Evolutionary conservation across 2,113 vertebrate genomes (phyloP), one percentile per base, ranked within the genome.

Genomic region (Oenanthe oenanthe): DNA sequence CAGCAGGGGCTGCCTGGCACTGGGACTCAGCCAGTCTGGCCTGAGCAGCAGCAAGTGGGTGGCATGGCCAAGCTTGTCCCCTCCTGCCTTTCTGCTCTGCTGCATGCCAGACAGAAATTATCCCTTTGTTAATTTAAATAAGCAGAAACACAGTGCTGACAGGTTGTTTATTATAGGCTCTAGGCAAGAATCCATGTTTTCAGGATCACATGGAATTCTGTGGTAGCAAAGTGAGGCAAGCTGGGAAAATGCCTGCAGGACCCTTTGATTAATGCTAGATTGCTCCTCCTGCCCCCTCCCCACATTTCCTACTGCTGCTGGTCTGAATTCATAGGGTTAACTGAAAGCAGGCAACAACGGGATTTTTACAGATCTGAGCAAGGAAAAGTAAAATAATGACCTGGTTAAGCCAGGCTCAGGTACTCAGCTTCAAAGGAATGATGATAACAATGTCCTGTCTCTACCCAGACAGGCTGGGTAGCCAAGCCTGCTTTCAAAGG

Each of bases 321-420:
- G 0, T 42, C 38, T 93, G 78, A 85, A 80, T 92, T 65, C 3
- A 1, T 19, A 42, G 50, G 83, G 34, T 58, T 91, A 93, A 94
- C n/a, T 91, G 75, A 90, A 93, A 93, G 79, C 32, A 50, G 47
- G 28, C 9, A 71, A 48, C 77, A 77, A 86, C 3, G 20, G 29
- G 29, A 47, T 88, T 92, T 77, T 73, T 80, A 92, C 16, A 80
- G 32, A 88, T 92, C 67, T 51, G 51, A 94, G 79, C 38, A 79
- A 92, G 63, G 6, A 88, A 76, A 70, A 86, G 88, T 72, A 51
- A 90, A 86, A 95, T 83, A 83, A 92, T 51, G 78, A 92, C 43
- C 53, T 1, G 18, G 56, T 84, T 93, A 95, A 96, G 85, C 60
- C 56, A 40, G 72, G 58, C 72, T 88, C 78, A 95, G 94, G 88